Evolutionary conservation across 2,113 vertebrate genomes (phyloP).

Genomic region (Pagrus major): DNA sequence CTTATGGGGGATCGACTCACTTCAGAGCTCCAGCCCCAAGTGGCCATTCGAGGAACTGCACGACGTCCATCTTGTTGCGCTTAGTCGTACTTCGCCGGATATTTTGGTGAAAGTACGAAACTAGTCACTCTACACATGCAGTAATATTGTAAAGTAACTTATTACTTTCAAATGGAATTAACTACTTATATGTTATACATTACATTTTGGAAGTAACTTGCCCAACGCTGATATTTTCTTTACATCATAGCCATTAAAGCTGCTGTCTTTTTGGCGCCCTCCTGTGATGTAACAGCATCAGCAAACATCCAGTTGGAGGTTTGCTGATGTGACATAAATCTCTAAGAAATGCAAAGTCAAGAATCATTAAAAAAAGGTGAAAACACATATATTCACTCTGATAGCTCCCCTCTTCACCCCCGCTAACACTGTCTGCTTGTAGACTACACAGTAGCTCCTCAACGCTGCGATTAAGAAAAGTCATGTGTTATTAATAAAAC

Average conservation of each 20-base stretch:
- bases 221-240: no score
- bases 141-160: no score
- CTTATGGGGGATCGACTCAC: no score
- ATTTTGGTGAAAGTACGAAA: no score
- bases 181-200: no score
- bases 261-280: neutral
- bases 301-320: neutral
- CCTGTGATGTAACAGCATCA: neutral
- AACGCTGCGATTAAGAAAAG: constrained; percentile 32
- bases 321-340: neutral
- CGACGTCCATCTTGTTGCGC: no score
- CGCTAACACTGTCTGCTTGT: neutral
- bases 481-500: constrained; percentile 36
- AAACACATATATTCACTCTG: neutral
- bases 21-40: no score
- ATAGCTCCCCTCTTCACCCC: neutral
- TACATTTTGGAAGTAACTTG: no score
- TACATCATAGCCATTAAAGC: neutral
- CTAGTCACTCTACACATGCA: no score
- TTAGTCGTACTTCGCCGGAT: no score
- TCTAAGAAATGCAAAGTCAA: neutral
- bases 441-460: neutral
- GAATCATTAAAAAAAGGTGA: neutral
- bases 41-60: no score
- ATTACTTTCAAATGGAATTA: no score